These are phyloP conservation scores for Phrynocephalus guinanensis DNA, from an alignment of 2,797 vertebrate species.

Conservation along the genomic window DNA sequence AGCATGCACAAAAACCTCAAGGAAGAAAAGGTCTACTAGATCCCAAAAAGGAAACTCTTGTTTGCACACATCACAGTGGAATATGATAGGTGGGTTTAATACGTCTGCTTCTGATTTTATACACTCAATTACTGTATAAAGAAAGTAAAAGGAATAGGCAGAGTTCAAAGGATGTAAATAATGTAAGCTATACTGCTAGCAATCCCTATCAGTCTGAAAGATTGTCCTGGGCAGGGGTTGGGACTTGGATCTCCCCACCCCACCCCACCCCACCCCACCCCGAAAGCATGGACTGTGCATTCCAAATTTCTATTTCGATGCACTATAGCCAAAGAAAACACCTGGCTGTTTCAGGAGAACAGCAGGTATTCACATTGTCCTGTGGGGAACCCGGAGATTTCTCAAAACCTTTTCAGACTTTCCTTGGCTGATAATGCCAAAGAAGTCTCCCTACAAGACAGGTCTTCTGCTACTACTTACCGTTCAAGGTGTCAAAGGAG, in stretches of 20 bases:
- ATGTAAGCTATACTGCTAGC: constrained; percentile 39
- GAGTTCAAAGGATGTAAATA: constrained; percentile 27
- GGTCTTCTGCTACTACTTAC: background rate
- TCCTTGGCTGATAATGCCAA: background rate
- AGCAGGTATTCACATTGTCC: background rate
- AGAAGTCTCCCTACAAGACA: background rate
- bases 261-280: constrained; percentile 26
- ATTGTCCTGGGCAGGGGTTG: constrained; percentile 1
- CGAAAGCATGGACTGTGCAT: background rate
- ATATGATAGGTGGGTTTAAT: constrained; percentile 47
- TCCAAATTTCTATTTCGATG: background rate
- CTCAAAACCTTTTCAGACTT: background rate
- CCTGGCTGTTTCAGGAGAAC: background rate
- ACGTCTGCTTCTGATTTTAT: constrained; percentile 43
- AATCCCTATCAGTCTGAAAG: background rate
- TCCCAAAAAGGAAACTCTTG: constrained; percentile 27
- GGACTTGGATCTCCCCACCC: constrained; percentile 36
- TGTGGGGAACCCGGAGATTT: background rate
- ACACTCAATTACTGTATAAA: constrained; percentile 37
- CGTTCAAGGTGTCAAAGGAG: background rate
- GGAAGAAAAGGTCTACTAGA: constrained; percentile 22
- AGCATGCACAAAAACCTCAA: constrained; percentile 26
- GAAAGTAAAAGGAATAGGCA: background rate
- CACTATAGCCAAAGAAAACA: no score
- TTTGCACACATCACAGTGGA: constrained; percentile 46